phyloP scores from a whole-genome alignment of 1,140 invertebrate species.

The Heliconius himera region DNA sequence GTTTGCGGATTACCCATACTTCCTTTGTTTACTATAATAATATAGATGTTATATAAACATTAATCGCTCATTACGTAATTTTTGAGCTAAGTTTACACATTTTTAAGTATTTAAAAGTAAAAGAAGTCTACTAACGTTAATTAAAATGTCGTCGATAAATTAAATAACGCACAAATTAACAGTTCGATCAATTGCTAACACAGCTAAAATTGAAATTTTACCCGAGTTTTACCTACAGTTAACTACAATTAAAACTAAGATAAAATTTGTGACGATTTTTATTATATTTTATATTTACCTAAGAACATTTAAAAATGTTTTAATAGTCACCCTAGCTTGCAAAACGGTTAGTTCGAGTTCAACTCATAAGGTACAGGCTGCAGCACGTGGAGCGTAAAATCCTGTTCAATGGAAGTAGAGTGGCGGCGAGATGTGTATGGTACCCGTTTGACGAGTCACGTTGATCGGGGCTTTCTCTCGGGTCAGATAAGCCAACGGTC shows the following conservation, averaged over 20 bases:
- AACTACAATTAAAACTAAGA: too few species aligned
- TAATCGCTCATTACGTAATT: neutral
- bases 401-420: conserved; percentile 33
- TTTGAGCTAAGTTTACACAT: too few species aligned
- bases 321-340: conserved; percentile 8
- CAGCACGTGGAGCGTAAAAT: conserved; percentile 34
- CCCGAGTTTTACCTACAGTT: too few species aligned
- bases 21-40: neutral
- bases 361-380: conserved; percentile 3
- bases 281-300: neutral
- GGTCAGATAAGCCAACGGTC: conserved; percentile 51
- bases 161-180: neutral
- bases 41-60: neutral
- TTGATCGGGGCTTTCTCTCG: conserved; percentile 53
- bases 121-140: too few species aligned
- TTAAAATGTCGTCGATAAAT: neutral
- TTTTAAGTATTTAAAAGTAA: too few species aligned
- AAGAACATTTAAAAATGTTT: neutral
- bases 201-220: too few species aligned
- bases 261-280: neutral
- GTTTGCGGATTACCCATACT: neutral
- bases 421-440: conserved; percentile 25
- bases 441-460: conserved; percentile 55
- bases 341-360: conserved; percentile 16
- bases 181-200: neutral